Evolutionary conservation across 2,113 vertebrate genomes (phyloP).

Genomic region (Ellobius talpinus): DNA sequence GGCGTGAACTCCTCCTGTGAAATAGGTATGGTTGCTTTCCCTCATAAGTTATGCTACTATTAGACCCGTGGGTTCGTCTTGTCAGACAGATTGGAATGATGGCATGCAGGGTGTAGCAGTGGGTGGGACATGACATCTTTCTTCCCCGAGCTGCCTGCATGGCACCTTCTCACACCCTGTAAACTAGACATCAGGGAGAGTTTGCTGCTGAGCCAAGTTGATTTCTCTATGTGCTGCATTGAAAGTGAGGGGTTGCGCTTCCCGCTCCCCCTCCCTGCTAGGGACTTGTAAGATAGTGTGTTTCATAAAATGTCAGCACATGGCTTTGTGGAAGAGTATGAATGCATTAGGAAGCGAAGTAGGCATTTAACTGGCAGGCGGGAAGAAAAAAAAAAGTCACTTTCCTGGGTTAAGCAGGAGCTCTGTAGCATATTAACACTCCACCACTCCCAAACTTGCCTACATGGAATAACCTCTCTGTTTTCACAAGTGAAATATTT

Average conservation of each 20-base stretch:
- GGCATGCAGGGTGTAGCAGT: neutral
- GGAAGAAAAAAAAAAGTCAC: conserved; percentile 68
- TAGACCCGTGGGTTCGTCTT: neutral
- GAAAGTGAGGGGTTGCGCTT: neutral
- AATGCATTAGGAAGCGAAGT: conserved; percentile 68
- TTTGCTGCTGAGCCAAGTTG: neutral
- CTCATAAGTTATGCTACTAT: no score
- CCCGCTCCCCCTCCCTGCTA: neutral
- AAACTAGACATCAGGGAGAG: no score
- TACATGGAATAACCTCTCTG: conserved; percentile 78
- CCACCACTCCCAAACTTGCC: conserved; percentile 78
- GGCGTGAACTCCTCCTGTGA: neutral
- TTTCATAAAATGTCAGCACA: conserved; percentile 69
- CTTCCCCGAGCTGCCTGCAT: neutral
- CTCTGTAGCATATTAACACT: conserved; percentile 69
- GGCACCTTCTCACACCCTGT: neutral
- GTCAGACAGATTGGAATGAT: neutral
- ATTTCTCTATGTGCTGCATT: neutral
- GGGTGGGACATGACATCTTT: neutral
- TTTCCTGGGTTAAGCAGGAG: conserved; percentile 55
- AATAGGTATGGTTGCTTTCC: neutral
- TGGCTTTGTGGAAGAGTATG: conserved; percentile 63
- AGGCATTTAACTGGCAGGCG: conserved; percentile 73
- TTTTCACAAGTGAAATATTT: conserved; percentile 82
- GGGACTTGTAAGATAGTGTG: conserved; percentile 37